These are phyloP conservation scores for Drosophila dives DNA, from an alignment of 2,888 invertebrate species.

Conservation along the genomic window DNA sequence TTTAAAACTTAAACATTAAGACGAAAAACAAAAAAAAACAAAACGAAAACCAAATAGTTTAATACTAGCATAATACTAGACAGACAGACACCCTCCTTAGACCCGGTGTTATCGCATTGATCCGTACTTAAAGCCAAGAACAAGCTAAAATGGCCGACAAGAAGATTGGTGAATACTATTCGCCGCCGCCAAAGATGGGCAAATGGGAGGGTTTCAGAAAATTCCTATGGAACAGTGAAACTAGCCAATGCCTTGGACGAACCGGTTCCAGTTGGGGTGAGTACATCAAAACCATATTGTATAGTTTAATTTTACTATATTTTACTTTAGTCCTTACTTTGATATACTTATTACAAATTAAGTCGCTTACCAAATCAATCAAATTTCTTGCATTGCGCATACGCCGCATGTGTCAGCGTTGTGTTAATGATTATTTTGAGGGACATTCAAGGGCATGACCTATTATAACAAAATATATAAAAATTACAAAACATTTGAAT, in stretches of 20 bases:
- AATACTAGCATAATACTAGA: conserved; percentile 58
- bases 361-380: conserved; percentile 40
- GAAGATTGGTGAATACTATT: conserved; percentile 90
- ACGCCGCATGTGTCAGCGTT: conserved; percentile 33
- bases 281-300: conserved; percentile 83
- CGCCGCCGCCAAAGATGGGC: conserved; percentile 92
- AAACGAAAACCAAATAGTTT: conserved; percentile 56
- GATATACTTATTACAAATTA: conserved; percentile 10
- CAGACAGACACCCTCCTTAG: conserved; percentile 50
- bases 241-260: conserved; percentile 95
- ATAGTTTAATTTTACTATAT: not conserved
- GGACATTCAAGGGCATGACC: conserved; percentile 42
- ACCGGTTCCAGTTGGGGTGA: conserved; percentile 98
- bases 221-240: conserved; percentile 97
- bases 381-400: conserved; percentile 44
- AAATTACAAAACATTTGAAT: too few species aligned
- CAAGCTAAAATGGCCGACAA: conserved; percentile 89
- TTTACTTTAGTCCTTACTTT: conserved; percentile 5
- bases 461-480: too few species aligned
- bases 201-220: conserved; percentile 93
- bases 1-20: conserved; percentile 58
- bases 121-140: conserved; percentile 45
- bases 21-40: conserved; percentile 31
- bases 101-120: conserved; percentile 42
- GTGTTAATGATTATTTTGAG: conserved; percentile 29